Evolutionary conservation across 2,888 invertebrate genomes (phyloP).

Genomic region (Penaeus monodon): DNA sequence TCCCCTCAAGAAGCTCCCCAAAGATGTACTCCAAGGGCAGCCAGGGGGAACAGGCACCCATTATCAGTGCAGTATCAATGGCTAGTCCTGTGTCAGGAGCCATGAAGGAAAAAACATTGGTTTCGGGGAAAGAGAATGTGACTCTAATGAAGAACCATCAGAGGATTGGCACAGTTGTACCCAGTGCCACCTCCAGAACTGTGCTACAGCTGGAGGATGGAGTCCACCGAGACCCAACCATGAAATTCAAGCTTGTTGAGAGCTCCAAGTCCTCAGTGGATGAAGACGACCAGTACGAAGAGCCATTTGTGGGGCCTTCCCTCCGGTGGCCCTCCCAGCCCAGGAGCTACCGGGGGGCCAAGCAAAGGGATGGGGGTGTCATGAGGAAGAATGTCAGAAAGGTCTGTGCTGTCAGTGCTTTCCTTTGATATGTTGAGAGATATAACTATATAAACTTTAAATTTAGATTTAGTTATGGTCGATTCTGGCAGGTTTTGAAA

Average conservation of each 20-base stretch:
- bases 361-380: slow-evolving; percentile 31
- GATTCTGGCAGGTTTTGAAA: no score
- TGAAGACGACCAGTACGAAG: slow-evolving; percentile 55
- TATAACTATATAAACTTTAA: not conserved
- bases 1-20: no score
- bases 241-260: slow-evolving; percentile 22
- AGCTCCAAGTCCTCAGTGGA: slow-evolving; percentile 65
- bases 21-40: no score
- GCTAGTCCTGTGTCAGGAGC: no score
- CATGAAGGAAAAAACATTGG: no score
- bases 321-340: slow-evolving; percentile 61
- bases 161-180: not conserved
- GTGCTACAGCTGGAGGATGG: not conserved
- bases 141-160: no score
- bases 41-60: no score
- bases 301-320: slow-evolving; percentile 54
- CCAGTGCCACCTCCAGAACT: not conserved
- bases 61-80: no score
- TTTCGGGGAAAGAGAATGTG: no score
- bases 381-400: slow-evolving; percentile 31
- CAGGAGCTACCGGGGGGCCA: slow-evolving; percentile 62
- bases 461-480: no score
- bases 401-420: slow-evolving; percentile 5
- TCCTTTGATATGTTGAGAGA: no score
- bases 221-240: not conserved